A percentile compares a stretch with the other conserved stretches of the same genome.
These are phyloP conservation scores for Platorchestia sp. DNA, from an alignment of 1,140 invertebrate species.

Conservation along the genomic window DNA sequence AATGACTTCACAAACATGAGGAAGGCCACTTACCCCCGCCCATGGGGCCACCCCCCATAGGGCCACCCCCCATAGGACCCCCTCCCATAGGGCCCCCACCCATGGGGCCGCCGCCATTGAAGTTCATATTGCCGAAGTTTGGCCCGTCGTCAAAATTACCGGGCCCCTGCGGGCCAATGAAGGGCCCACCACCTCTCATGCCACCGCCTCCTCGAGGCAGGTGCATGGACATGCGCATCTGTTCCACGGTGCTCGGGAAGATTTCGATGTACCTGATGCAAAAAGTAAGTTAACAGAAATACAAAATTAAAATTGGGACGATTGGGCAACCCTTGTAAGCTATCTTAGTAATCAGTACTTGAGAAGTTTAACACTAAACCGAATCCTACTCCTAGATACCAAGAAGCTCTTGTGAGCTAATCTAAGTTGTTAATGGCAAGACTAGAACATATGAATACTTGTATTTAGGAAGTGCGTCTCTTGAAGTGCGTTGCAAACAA, in stretches of 20 bases:
- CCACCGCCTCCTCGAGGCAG: slow-evolving; percentile 54
- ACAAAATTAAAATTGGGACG: background rate
- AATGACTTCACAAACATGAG: too few species aligned
- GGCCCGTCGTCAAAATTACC: background rate
- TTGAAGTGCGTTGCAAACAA: too few species aligned
- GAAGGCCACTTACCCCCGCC: background rate
- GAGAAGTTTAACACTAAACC: background rate
- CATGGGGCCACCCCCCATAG: background rate
- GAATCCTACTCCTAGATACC: background rate
- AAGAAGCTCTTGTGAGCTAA: background rate
- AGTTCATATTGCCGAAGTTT: slow-evolving; percentile 13
- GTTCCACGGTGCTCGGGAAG: slow-evolving; percentile 88
- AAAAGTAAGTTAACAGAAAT: background rate
- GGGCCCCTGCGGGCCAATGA: background rate
- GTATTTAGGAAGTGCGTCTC: background rate
- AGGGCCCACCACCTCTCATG: slow-evolving; percentile 73
- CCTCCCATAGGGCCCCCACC: background rate
- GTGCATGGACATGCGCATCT: slow-evolving; percentile 80
- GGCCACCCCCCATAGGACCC: background rate
- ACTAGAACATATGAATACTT: background rate
- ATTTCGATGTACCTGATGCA: slow-evolving; percentile 90
- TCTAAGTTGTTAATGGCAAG: background rate
- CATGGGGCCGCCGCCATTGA: background rate
- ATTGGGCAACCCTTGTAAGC: background rate
- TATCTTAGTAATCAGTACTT: background rate